These are phyloP conservation scores for Cheilosia variabilis DNA, from an alignment of 2,888 invertebrate species.

Conservation along the genomic window DNA sequence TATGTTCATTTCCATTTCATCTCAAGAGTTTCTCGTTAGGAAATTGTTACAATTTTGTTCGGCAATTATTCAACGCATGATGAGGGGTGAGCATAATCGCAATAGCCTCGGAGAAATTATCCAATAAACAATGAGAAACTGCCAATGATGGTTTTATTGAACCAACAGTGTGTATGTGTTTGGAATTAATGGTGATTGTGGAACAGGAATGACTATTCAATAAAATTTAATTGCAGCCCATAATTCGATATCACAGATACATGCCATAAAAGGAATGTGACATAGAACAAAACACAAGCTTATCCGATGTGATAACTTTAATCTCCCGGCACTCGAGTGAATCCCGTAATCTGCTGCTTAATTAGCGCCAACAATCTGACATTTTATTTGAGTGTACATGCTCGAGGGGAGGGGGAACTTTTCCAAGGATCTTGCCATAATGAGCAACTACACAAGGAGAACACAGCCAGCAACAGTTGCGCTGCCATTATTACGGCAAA, in stretches of 20 bases:
- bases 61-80: slow-evolving; percentile 18
- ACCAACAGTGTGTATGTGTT: background rate
- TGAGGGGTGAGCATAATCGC: background rate
- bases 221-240: background rate
- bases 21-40: slow-evolving; percentile 31
- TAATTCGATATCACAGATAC: background rate
- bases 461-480: slow-evolving; percentile 21
- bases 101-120: slow-evolving; percentile 24
- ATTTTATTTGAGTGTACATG: slow-evolving; percentile 3
- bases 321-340: slow-evolving; percentile 36
- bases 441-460: slow-evolving; percentile 27
- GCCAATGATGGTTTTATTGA: slow-evolving; percentile 11
- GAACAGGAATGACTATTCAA: background rate
- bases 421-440: slow-evolving; percentile 36
- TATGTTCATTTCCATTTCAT: background rate
- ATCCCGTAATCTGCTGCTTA: slow-evolving; percentile 60
- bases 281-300: slow-evolving; percentile 1
- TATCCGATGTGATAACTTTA: slow-evolving; percentile 9
- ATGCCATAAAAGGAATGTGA: background rate
- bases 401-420: slow-evolving; percentile 1
- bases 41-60: slow-evolving; percentile 19
- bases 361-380: slow-evolving; percentile 59
- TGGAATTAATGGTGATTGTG: background rate
- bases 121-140: slow-evolving; percentile 33
- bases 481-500: background rate